Evolutionary conservation across 2,888 invertebrate species (phyloP), one percentile per base, ranked within the genome.

Genomic region (Synergus itoensis): DNA sequence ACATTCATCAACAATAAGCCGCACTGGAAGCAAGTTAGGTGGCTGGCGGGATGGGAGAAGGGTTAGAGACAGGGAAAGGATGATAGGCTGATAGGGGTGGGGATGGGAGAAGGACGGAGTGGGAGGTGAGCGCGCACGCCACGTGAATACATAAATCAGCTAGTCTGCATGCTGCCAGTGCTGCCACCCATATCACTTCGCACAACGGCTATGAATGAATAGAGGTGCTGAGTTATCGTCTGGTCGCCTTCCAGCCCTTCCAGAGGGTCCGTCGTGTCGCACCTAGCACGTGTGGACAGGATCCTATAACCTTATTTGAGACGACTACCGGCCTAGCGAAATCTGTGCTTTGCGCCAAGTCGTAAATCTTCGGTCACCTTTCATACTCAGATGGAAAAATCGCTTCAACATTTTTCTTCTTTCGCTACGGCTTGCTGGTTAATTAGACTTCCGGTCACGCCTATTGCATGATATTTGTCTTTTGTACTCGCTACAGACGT

Each of bases 181-280:
- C 86, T 62, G 87, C 86, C 88, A 87, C 78, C 82, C 87, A 87
- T 89, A 89, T 90, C 89, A 88, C 89, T 88, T 88, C 80, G 86
- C 84, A 84, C 85, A 88, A 86, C 86, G 86, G 84, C 83, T 83
- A 88, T 87, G 89, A 90, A 89, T 88, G 88, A 88, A 89, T 89
- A 84, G 87, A 87, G 84, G 84, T 81, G 87, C 86, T 89, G 88
- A 90, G 87, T 89, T 89, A 89, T 90, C 86, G 89, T 86, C 82
- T 82, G 82, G 81, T 83, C 80, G 28, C 28, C 28, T 28, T 28
- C 28, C 28, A 28, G 83, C 79, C 83, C 84, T 28, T 82, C 84
- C 80, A 82, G 82, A 81, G 84, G 82, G 81, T 75, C 80, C 48
- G 80, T 63, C 60, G 12, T 48, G 81, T 63, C 60, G 28, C 28